phyloP scores from a whole-genome alignment of 2,888 invertebrate genomes.

The Tanypteryx hageni region DNA sequence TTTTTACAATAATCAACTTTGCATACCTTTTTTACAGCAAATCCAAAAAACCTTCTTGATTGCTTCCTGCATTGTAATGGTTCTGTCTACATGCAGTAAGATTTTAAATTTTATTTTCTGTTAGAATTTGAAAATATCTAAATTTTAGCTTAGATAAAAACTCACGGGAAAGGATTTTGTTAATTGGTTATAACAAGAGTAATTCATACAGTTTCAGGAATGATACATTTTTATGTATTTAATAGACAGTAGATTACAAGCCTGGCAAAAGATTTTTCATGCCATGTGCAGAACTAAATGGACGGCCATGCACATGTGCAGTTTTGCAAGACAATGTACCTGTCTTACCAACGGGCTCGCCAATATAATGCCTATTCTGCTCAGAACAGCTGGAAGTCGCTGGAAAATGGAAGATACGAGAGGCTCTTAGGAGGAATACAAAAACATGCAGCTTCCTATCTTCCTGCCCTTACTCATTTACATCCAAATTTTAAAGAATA shows the following conservation, averaged over 20 bases:
- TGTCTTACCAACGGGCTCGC: constrained; percentile 95
- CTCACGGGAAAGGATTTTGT: constrained; percentile 26
- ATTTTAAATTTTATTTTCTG: constrained; percentile 28
- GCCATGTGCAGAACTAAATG: constrained; percentile 65
- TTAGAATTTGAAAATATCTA: constrained; percentile 27
- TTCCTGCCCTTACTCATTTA: constrained; percentile 63
- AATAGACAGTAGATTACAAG: constrained; percentile 48
- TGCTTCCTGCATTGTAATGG: not conserved
- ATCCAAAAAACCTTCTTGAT: not conserved
- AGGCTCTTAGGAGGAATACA: constrained; percentile 64
- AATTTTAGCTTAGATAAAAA: constrained; percentile 14
- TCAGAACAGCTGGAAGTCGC: constrained; percentile 96
- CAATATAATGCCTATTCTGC: constrained; percentile 97
- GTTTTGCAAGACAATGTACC: constrained; percentile 65
- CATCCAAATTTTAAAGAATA: constrained; percentile 56
- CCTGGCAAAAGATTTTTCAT: constrained; percentile 60
- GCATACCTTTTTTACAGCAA: not conserved
- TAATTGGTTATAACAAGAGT: constrained; percentile 42
- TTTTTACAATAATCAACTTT: not conserved
- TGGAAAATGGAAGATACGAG: constrained; percentile 78
- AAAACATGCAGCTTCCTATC: constrained; percentile 61
- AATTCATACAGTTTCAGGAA: constrained; percentile 33
- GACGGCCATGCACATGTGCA: constrained; percentile 64
- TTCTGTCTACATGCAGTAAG: constrained; percentile 46
- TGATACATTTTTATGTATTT: constrained; percentile 21